A percentile compares a stretch with the other conserved stretches of the same genome.
Evolutionary conservation across 2,888 invertebrate genomes (phyloP).

Genomic region (Digitonthophagus gazella): DNA sequence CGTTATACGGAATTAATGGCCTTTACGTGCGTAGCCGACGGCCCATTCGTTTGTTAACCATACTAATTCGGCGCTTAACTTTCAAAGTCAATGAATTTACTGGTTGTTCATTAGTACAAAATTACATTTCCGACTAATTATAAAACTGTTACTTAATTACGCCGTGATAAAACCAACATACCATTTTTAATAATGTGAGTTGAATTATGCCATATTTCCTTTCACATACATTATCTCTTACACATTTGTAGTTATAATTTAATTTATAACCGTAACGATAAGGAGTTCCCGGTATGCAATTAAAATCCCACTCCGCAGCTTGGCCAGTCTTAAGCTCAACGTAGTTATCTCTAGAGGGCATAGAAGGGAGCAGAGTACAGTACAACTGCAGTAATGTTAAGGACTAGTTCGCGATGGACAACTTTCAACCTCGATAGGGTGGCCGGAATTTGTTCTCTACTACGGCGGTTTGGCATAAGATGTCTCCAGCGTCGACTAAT

Average conservation of each 20-base stretch:
- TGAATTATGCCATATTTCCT: too few species aligned
- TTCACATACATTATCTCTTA: too few species aligned
- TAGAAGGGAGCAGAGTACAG: too few species aligned
- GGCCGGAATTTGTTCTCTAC: background rate
- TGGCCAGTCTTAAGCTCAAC: background rate
- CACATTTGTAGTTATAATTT: too few species aligned
- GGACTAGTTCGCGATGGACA: background rate
- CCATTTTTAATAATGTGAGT: too few species aligned
- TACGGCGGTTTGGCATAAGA: background rate
- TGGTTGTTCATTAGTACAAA: background rate
- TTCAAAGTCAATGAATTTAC: background rate
- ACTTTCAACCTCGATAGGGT: background rate
- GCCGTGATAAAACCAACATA: too few species aligned
- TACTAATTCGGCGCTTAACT: background rate
- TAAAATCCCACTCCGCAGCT: background rate
- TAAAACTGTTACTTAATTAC: too few species aligned
- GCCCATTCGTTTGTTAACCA: background rate
- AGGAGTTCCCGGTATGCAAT: too few species aligned
- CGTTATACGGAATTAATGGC: background rate
- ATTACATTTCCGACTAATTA: too few species aligned
- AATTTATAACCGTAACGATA: too few species aligned
- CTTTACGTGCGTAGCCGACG: background rate
- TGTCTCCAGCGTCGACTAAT: background rate
- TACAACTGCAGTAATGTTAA: background rate
- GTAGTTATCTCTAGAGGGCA: background rate